These are phyloP conservation scores for Acanthornis magna DNA, from an alignment of 2,797 vertebrate species.

Conservation along the genomic window DNA sequence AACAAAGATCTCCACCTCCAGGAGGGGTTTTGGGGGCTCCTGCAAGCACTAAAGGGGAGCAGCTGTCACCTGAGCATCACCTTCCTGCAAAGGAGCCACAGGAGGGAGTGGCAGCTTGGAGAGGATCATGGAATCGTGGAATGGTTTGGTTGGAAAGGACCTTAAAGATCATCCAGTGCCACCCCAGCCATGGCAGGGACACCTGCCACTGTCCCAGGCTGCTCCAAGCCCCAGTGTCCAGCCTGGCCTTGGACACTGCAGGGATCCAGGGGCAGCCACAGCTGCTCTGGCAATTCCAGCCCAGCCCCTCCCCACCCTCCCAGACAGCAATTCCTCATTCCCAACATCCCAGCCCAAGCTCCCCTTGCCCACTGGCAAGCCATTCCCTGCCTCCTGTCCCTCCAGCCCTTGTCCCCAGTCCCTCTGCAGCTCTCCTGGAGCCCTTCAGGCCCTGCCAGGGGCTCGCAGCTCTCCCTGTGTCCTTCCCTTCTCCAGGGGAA, in stretches of 20 bases:
- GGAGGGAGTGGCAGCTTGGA: not conserved
- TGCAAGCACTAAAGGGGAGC: not conserved
- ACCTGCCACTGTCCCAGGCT: accelerated
- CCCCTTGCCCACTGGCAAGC: not conserved
- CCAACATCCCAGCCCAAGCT: not conserved
- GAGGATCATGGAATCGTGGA: not conserved
- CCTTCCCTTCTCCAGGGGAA: accelerated
- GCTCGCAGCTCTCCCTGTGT: not conserved
- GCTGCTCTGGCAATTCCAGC: accelerated
- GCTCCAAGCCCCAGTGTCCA: accelerated
- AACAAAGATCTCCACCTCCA: not conserved
- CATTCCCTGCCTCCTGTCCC: not conserved
- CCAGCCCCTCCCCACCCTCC: accelerated
- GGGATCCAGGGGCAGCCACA: not conserved
- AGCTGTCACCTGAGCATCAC: accelerated
- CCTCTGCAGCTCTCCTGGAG: not conserved
- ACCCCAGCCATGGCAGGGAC: not conserved
- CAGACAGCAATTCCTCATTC: accelerated
- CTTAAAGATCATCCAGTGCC: accelerated
- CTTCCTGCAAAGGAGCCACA: not conserved
- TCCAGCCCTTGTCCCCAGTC: not conserved
- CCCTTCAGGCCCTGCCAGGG: accelerated
- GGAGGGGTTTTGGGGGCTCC: not conserved
- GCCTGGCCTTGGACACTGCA: not conserved
- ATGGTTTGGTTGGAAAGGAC: not conserved